Percentiles rank a stretch among this genome's conserved stretches.
phyloP scores from a whole-genome alignment of 2,113 vertebrate species.

The Hypanus sabinus region DNA sequence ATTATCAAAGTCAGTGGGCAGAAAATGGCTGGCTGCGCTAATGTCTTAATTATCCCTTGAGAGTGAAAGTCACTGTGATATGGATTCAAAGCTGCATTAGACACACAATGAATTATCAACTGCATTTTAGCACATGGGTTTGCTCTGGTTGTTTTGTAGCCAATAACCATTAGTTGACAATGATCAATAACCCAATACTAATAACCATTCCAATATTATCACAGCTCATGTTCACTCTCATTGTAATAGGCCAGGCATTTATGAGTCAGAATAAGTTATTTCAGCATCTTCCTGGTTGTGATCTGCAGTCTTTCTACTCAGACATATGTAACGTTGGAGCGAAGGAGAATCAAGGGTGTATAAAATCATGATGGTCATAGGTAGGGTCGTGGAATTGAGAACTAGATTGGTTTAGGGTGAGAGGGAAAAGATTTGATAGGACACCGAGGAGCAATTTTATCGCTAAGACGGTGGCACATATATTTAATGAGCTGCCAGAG shows the following conservation, averaged over 20 bases:
- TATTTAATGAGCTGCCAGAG: too few relatives aligned
- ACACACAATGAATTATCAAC: background rate
- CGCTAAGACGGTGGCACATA: too few relatives aligned
- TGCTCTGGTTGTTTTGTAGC: background rate
- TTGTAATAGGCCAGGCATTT: background rate
- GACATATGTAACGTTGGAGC: background rate
- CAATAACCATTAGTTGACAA: background rate
- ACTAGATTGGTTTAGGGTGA: too few relatives aligned
- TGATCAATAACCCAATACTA: background rate
- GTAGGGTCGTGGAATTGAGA: too few relatives aligned
- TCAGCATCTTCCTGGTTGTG: background rate
- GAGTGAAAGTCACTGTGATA: background rate
- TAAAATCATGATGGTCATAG: too few relatives aligned
- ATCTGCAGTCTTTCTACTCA: background rate
- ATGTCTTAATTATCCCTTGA: background rate
- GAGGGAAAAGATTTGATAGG: too few relatives aligned
- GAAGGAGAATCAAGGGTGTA: too few relatives aligned
- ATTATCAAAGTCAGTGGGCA: background rate
- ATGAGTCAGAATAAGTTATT: background rate
- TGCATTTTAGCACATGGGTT: background rate
- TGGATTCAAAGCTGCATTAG: background rate
- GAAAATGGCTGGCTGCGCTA: background rate
- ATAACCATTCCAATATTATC: background rate
- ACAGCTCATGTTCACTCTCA: background rate
- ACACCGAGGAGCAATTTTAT: too few relatives aligned